A percentile compares a stretch with the other conserved stretches of the same genome.
These are phyloP conservation scores for Andrena camellia DNA, from an alignment of 2,888 invertebrate species.

Conservation along the genomic window DNA sequence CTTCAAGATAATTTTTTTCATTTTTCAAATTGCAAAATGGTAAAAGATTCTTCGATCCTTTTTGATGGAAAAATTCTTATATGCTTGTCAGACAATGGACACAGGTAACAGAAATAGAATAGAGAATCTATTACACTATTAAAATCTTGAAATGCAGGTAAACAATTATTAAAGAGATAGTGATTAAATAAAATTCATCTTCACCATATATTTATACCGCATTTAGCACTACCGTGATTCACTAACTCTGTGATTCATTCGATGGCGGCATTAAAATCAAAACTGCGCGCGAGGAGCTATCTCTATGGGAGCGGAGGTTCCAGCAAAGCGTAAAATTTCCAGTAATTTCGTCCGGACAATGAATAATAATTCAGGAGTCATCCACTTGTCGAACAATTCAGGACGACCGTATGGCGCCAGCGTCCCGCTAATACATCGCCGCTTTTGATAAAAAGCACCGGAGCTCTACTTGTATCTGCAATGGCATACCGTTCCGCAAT, in stretches of 20 bases:
- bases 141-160: too few species aligned
- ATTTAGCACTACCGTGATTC: too few species aligned
- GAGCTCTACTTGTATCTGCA: constrained; percentile 24
- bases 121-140: too few species aligned
- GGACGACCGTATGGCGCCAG: constrained; percentile 40
- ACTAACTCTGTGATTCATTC: neutral
- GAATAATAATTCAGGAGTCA: constrained; percentile 57
- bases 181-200: too few species aligned
- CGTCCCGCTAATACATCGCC: constrained; percentile 39
- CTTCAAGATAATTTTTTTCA: too few species aligned
- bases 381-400: constrained; percentile 56
- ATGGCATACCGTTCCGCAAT: constrained; percentile 44
- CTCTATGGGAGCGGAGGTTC: neutral
- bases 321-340: constrained; percentile 55
- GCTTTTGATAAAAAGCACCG: constrained; percentile 48
- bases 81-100: too few species aligned
- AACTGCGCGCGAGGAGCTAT: neutral
- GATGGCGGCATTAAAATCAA: constrained; percentile 29
- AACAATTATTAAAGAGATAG: too few species aligned
- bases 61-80: too few species aligned
- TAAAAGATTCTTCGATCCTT: too few species aligned
- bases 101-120: too few species aligned
- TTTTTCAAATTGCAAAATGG: too few species aligned
- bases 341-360: constrained; percentile 57
- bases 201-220: too few species aligned